Percentiles rank a stretch among this genome's conserved stretches.
phyloP scores from a whole-genome alignment of 2,888 invertebrate species.

The Mermis nigrescens region DNA sequence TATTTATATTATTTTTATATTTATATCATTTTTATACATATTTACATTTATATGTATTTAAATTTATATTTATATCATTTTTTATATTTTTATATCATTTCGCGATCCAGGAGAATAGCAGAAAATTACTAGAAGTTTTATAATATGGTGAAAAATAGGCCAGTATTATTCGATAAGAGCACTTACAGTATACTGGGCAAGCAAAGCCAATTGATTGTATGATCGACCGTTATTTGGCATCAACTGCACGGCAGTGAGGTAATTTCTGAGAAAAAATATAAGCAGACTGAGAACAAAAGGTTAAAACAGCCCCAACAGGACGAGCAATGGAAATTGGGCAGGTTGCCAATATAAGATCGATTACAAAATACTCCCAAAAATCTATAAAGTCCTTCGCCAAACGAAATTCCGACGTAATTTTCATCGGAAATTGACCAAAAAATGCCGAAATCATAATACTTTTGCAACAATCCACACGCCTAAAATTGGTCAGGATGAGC shows the following conservation, averaged over 20 bases:
- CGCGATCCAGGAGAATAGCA: background rate
- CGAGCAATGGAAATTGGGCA: too few relatives aligned
- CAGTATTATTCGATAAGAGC: background rate
- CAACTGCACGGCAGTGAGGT: constrained; percentile 73
- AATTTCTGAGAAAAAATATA: constrained; percentile 48
- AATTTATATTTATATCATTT: too few relatives aligned
- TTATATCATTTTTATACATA: too few relatives aligned
- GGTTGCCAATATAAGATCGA: constrained; percentile 10
- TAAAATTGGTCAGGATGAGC: too few relatives aligned
- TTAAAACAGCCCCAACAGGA: too few relatives aligned
- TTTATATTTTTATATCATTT: background rate
- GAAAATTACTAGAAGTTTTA: background rate
- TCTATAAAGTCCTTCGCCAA: background rate
- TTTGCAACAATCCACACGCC: too few relatives aligned
- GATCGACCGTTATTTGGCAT: constrained; percentile 85
- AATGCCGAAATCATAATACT: too few relatives aligned
- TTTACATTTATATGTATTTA: too few relatives aligned
- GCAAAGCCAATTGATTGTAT: constrained; percentile 76
- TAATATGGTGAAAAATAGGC: background rate
- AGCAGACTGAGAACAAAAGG: too few relatives aligned
- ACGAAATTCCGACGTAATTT: too few relatives aligned
- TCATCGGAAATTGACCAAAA: too few relatives aligned
- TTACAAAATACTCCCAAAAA: background rate
- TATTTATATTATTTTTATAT: too few relatives aligned
- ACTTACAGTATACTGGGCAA: constrained; percentile 46